Conservation (phyloP, 1,140 invertebrate species). For the Drosophila persimilis region DNA sequence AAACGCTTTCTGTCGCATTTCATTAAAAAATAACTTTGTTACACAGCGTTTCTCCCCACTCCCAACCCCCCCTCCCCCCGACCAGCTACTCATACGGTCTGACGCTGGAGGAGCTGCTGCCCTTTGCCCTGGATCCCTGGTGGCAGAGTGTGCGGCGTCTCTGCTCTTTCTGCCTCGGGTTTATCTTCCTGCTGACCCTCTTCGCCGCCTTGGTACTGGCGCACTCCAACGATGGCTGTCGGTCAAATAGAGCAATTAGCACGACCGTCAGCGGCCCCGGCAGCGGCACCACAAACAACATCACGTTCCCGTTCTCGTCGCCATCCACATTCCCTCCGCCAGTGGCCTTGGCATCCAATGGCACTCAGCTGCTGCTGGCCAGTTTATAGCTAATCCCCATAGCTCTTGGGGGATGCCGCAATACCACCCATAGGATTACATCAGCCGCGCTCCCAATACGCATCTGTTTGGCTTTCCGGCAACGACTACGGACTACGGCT, state of each 20-base stretch:
- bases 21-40: slow-evolving; percentile 77
- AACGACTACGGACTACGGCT: slow-evolving; percentile 1
- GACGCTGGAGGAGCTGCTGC: slow-evolving; percentile 69
- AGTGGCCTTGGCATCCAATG: slow-evolving; percentile 41
- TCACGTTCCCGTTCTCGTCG: not conserved
- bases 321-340: slow-evolving; percentile 18
- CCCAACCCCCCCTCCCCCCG: not conserved
- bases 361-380: slow-evolving; percentile 42
- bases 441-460: slow-evolving; percentile 42
- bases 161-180: slow-evolving; percentile 54
- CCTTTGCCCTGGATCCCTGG: slow-evolving; percentile 71
- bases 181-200: slow-evolving; percentile 67
- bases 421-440: slow-evolving; percentile 50
- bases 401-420: slow-evolving; percentile 48
- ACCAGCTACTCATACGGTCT: slow-evolving; percentile 59
- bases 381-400: slow-evolving; percentile 29
- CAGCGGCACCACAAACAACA: slow-evolving; percentile 1
- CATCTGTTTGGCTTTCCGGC: slow-evolving; percentile 30
- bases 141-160: slow-evolving; percentile 69
- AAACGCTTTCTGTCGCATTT: slow-evolving; percentile 75
- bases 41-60: slow-evolving; percentile 16
- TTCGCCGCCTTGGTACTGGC: slow-evolving; percentile 55
- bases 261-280: slow-evolving; percentile 6
- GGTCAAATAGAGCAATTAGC: slow-evolving; percentile 35
- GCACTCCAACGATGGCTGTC: slow-evolving; percentile 37